A percentile compares a stretch with the other conserved stretches of the same genome.
These are phyloP conservation scores for Cichlasoma orientale DNA, from an alignment of 2,797 vertebrate species.

Conservation along the genomic window DNA sequence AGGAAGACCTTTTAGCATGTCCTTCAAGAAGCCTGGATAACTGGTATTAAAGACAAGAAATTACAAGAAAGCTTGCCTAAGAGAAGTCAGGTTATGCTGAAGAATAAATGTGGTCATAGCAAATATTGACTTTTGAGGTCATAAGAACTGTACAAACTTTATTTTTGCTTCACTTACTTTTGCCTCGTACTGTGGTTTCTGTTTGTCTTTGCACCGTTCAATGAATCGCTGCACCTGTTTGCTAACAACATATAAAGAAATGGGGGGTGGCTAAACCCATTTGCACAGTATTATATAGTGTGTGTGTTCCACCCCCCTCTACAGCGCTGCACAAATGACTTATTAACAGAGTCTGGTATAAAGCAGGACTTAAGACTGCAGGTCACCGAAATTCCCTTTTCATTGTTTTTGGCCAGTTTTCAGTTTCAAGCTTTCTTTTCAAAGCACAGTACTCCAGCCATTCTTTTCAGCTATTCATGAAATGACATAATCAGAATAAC, in stretches of 20 bases:
- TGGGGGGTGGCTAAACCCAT: too few species aligned
- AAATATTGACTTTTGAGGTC: too few species aligned
- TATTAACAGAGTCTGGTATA: not conserved
- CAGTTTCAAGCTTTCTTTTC: not conserved
- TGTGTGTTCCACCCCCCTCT: not conserved
- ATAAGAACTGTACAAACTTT: too few species aligned
- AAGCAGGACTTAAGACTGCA: not conserved
- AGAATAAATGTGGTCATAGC: too few species aligned
- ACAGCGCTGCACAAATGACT: not conserved
- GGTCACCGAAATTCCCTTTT: not conserved
- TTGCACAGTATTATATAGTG: not conserved
- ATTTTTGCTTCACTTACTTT: not conserved
- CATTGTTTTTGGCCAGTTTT: not conserved
- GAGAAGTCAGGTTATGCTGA: too few species aligned
- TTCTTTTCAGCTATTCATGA: not conserved
- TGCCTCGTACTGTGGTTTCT: not conserved
- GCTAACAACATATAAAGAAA: not conserved
- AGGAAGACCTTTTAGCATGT: too few species aligned
- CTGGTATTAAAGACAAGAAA: too few species aligned
- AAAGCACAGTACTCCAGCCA: not conserved
- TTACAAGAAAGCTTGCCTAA: too few species aligned
- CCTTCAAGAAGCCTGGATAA: too few species aligned
- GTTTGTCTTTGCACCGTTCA: not conserved
- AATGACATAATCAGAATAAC: slow-evolving; percentile 34
- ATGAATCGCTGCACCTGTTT: not conserved